These are phyloP conservation scores for Neostethus bicornis DNA, from an alignment of 2,797 vertebrate genomes.

Conservation along the genomic window DNA sequence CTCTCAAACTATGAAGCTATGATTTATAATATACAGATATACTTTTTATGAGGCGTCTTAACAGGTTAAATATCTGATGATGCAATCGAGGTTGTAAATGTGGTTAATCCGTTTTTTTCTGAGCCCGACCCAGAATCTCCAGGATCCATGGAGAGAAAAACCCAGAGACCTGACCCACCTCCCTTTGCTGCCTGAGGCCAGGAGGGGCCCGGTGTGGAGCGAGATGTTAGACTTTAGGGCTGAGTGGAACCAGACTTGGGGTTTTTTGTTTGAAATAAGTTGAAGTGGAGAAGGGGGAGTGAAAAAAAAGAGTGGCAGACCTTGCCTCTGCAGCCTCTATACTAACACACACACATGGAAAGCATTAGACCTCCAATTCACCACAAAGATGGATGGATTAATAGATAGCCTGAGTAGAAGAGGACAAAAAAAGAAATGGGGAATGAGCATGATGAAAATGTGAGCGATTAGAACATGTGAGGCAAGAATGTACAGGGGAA, in stretches of 20 bases:
- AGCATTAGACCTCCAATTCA: conserved; percentile 72
- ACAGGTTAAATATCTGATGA: neutral
- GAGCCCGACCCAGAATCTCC: conserved; percentile 30
- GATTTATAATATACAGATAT: neutral
- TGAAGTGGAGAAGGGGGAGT: conserved; percentile 57
- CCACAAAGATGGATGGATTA: conserved; percentile 70
- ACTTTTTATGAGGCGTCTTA: neutral
- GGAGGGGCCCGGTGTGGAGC: conserved; percentile 57
- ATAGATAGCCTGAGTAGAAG: conserved; percentile 56
- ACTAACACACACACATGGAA: conserved; percentile 74
- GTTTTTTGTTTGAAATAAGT: conserved; percentile 61
- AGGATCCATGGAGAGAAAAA: conserved; percentile 13
- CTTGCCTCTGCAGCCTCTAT: conserved; percentile 59
- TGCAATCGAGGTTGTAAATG: neutral
- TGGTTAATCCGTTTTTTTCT: conserved; percentile 36
- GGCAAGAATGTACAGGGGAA: conserved; percentile 1
- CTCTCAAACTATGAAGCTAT: neutral
- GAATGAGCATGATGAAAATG: conserved; percentile 1
- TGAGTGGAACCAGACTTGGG: conserved; percentile 79
- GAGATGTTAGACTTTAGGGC: conserved; percentile 58
- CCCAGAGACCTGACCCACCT: conserved; percentile 33
- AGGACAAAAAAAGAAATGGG: conserved; percentile 8
- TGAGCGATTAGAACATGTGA: conserved; percentile 1
- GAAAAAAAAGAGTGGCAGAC: conserved; percentile 68
- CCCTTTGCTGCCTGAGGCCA: conserved; percentile 49